Base-by-base conservation (phyloP, 2,888 invertebrate species). In the Aphrophora alni region DNA sequence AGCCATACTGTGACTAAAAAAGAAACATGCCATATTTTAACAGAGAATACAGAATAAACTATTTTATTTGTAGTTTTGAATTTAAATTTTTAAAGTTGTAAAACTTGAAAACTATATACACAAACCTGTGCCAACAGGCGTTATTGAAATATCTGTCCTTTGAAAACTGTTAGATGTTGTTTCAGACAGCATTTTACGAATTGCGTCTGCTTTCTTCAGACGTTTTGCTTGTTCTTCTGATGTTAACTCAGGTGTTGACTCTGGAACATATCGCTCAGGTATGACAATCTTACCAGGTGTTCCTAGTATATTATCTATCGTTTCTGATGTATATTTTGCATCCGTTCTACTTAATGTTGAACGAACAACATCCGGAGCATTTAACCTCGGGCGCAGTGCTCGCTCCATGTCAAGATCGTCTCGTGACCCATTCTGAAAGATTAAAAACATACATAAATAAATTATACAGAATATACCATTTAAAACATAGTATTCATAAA, bases 251-350 rank as follows among this genome's bases (percentile, higher is more conserved):
- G 97, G 97, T 83, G 93, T 92, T 90, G 95, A 95, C 88, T 97
- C 97, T 26, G 97, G 97, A 85, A 97, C 94, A 87, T 97, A 97
- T 84, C 97, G 91, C 89, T 97, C 97, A 0, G 97, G 97, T 86
- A 97, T 97, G 82, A 94, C 90, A 85, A 97, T 97, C 90, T 97
- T 97, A 88, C 95, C 95, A 17, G 97, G 97, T 21, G 96, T 94
- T 74, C 95, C 94, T 38, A 97, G 89, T 86, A 97, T 90, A 87
- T 93, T 94, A 88, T 97, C 97, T 84, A 97, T 97, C 73, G 97
- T 95, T 85, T 92, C 93, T 86, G 94, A 93, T 79, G 94, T 95
- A 86, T 93, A 93, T 83, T 93, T 92, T 83, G 89, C 89, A 82
- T 90, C 90, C 21, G 88, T 87, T 84, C 89, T 89, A 0, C 91